Conservation (phyloP, 2,888 invertebrate species). For the Oligia strigilis region DNA sequence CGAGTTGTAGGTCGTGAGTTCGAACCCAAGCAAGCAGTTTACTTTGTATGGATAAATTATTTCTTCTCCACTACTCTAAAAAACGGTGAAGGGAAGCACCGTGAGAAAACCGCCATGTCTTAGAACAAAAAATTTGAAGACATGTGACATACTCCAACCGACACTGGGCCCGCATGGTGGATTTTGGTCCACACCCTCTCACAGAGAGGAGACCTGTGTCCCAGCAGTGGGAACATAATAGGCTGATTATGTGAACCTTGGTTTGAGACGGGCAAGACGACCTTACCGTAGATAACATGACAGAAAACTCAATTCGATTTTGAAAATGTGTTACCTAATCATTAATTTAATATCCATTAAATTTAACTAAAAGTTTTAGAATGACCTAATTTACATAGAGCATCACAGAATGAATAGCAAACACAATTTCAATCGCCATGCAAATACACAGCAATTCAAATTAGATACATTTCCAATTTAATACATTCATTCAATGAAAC, state of each 20-base stretch:
- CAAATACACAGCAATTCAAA: conserved; percentile 29
- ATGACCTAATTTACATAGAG: not conserved
- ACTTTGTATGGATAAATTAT: not conserved
- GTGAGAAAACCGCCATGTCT: not conserved
- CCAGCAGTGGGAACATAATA: too few relatives aligned
- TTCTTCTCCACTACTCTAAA: not conserved
- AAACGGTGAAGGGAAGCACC: not conserved
- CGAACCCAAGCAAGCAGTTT: not conserved
- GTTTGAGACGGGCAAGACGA: too few relatives aligned
- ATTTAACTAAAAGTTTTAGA: not conserved
- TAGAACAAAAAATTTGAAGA: not conserved
- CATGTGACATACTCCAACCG: not conserved
- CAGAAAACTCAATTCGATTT: not conserved
- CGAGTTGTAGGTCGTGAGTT: not conserved
- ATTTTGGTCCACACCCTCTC: not conserved
- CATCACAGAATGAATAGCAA: conserved; percentile 5
- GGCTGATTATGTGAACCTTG: too few relatives aligned
- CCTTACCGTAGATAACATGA: not conserved
- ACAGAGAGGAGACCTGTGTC: not conserved
- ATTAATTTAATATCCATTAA: not conserved
- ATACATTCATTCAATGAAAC: conserved; percentile 7
- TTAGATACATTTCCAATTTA: conserved; percentile 17
- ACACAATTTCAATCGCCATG: conserved; percentile 14
- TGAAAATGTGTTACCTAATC: not conserved
- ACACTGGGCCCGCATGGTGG: not conserved